Base-by-base conservation (phyloP, 2,113 vertebrate species). In the Mormyrus iriodes region DNA sequence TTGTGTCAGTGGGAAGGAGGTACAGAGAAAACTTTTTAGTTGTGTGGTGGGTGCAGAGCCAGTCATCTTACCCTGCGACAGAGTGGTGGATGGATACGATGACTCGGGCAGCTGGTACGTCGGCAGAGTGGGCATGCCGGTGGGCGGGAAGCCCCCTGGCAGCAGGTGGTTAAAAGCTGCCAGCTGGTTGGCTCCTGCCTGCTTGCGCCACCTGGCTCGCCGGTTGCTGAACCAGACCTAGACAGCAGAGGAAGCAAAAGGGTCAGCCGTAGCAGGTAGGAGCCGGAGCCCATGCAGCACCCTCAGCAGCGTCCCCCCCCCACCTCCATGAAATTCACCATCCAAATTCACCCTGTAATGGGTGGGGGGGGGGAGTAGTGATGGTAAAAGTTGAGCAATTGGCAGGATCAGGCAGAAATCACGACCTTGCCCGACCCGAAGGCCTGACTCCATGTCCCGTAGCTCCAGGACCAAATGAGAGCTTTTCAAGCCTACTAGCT, bases 161-260 rank as follows among this genome's bases (percentile, higher is more conserved):
- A 99, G 95, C 90, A 99, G 95, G 94, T 99, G 98, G 92, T 99
- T 99, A 94, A 99, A 99, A 0, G 98, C 98, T 0, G 98, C 98
- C n/a, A 99, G 96, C 91, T 99, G 98, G 94, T 99, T 99, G 19
- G 98, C 98, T 42, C 98, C 98, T 0, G 98, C 98, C 92, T 99
- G 98, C 92, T 99, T 99, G 90, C 98, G 98, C 98, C 98, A 99
- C 31, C 98, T 95, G 15, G 98, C 98, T 3, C 98, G 93, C 42
- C 98, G 96, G 94, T 99, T 99, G 92, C 98, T 99, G 95, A 99
- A 99, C 98, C 98, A 99, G 90, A 99, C 98, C 98, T 99, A 92
- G 4, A 88, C 9, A 76, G 0, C 13, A 82, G 61, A 7, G 52
- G 46, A 52, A 35, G 53, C 13, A 21, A 84, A 2, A 17, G 31